phyloP scores from a whole-genome alignment of 2,888 invertebrate genomes.

The Sphaerolaimus hirsutus region DNA sequence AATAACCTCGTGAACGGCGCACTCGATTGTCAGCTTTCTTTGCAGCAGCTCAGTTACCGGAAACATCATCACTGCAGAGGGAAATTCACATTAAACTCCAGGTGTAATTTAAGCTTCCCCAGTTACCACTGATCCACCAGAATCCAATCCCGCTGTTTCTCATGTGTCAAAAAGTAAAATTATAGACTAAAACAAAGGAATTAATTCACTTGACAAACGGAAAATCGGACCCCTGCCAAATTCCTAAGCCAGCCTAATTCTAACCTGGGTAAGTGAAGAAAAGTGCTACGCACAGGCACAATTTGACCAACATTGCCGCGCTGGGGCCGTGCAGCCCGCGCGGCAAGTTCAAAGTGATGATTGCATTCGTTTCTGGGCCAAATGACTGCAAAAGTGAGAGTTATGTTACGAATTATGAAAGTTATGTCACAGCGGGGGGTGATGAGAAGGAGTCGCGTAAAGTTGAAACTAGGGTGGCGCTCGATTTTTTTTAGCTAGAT shows the following conservation, averaged over 20 bases:
- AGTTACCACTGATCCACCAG: no score
- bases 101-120: background rate
- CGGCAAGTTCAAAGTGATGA: slow-evolving; percentile 30
- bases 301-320: slow-evolving; percentile 29
- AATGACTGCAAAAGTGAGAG: slow-evolving; percentile 22
- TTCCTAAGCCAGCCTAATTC: no score
- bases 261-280: slow-evolving; percentile 31
- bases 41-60: slow-evolving; percentile 26
- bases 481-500: no score
- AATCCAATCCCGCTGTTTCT: no score
- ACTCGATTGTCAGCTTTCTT: slow-evolving; percentile 13
- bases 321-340: slow-evolving; percentile 22
- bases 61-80: slow-evolving; percentile 26
- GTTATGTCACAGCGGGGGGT: no score
- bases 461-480: no score
- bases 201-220: no score
- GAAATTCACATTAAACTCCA: background rate
- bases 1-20: background rate
- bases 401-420: no score
- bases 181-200: no score
- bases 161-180: no score
- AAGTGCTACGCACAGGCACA: slow-evolving; percentile 28
- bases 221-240: no score
- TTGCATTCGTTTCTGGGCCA: slow-evolving; percentile 27
- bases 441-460: no score